These are phyloP conservation scores for Drusus annulatus DNA, from an alignment of 1,140 invertebrate genomes.

Conservation along the genomic window DNA sequence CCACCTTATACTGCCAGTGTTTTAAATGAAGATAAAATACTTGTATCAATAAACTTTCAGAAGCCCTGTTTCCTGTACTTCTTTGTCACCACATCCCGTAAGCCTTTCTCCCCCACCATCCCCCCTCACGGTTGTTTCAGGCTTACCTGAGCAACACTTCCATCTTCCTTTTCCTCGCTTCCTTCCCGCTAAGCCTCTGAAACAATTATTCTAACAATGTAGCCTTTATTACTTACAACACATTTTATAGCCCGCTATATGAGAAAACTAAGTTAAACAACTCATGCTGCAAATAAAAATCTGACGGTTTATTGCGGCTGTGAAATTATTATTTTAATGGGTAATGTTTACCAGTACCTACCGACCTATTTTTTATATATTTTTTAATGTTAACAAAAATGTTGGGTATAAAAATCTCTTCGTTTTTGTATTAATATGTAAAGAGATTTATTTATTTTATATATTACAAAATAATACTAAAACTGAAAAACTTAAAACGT, in stretches of 20 bases:
- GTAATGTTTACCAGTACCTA: too few relatives aligned
- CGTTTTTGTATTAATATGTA: too few relatives aligned
- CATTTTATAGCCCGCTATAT: conserved; percentile 2
- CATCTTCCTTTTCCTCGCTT: background rate
- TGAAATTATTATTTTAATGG: too few relatives aligned
- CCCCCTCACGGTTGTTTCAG: background rate
- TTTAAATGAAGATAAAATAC: too few relatives aligned
- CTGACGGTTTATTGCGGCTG: too few relatives aligned
- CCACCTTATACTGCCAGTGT: too few relatives aligned
- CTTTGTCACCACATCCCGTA: conserved; percentile 30
- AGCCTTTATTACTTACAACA: conserved; percentile 21
- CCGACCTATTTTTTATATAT: too few relatives aligned
- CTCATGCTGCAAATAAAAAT: background rate
- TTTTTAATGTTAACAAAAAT: too few relatives aligned
- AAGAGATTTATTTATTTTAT: too few relatives aligned
- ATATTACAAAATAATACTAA: too few relatives aligned
- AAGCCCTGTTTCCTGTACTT: background rate
- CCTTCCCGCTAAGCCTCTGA: conserved; percentile 15
- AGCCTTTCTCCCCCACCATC: background rate
- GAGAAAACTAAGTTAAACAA: conserved; percentile 1
- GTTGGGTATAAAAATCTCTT: too few relatives aligned
- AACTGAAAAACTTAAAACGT: too few relatives aligned
- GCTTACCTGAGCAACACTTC: conserved; percentile 18
- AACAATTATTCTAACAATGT: conserved; percentile 32
- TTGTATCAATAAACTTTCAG: background rate